A percentile compares a stretch with the other conserved stretches of the same genome.
Conservation (phyloP, 2,888 invertebrate genomes). For the Leuctra nigra region DNA sequence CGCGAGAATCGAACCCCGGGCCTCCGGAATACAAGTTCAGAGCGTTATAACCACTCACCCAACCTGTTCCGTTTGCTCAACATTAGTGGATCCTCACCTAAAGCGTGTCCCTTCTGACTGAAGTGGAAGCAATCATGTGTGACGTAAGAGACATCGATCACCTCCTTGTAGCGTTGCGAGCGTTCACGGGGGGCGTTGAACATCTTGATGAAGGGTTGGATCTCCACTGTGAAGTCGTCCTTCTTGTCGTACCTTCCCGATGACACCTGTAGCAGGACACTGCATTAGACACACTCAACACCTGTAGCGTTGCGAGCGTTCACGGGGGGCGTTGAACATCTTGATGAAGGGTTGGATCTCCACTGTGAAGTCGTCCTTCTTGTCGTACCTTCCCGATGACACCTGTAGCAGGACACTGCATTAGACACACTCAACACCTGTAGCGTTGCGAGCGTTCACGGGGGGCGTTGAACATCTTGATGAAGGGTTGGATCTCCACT, state of each 20-base stretch:
- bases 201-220: slow-evolving; percentile 64
- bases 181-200: slow-evolving; percentile 54
- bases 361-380: slow-evolving; percentile 61
- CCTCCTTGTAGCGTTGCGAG: slow-evolving; percentile 40
- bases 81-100: too few relatives aligned
- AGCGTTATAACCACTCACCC: too few relatives aligned
- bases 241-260: slow-evolving; percentile 58
- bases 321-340: slow-evolving; percentile 55
- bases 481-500: slow-evolving; percentile 66
- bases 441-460: slow-evolving; percentile 34
- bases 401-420: slow-evolving; percentile 40
- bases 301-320: slow-evolving; percentile 35
- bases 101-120: slow-evolving; percentile 71
- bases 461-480: slow-evolving; percentile 59
- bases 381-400: slow-evolving; percentile 56
- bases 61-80: too few relatives aligned
- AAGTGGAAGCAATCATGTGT: slow-evolving; percentile 75
- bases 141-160: slow-evolving; percentile 62
- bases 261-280: slow-evolving; percentile 41
- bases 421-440: slow-evolving; percentile 33
- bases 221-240: slow-evolving; percentile 62
- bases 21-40: too few relatives aligned
- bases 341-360: slow-evolving; percentile 67
- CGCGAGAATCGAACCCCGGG: too few relatives aligned
- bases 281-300: background rate